Evolutionary conservation across 2,113 vertebrate genomes (phyloP).

Genomic region (Microcebus jonahi): DNA sequence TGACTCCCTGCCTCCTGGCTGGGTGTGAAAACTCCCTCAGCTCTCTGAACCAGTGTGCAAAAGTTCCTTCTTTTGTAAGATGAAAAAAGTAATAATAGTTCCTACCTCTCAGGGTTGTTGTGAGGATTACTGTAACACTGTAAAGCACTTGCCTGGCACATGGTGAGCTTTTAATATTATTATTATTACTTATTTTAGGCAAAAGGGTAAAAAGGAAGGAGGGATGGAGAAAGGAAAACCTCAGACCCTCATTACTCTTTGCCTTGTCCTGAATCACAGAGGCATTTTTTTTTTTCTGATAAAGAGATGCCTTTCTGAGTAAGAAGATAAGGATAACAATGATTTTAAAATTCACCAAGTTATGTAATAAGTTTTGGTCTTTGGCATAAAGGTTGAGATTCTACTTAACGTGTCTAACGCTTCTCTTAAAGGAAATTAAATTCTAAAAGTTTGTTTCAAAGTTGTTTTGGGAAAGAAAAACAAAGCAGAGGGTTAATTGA

Average conservation of each 20-base stretch:
- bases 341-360: slow-evolving; percentile 18
- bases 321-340: background rate
- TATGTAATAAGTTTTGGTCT: slow-evolving; percentile 40
- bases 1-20: background rate
- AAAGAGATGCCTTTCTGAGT: background rate
- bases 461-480: slow-evolving; percentile 49
- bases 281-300: background rate
- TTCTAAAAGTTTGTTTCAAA: slow-evolving; percentile 48
- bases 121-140: background rate
- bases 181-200: background rate
- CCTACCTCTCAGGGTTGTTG: background rate
- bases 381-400: slow-evolving; percentile 50
- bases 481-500: slow-evolving; percentile 36
- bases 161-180: background rate
- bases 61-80: slow-evolving; percentile 21
- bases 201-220: background rate
- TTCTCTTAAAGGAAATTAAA: slow-evolving; percentile 48
- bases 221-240: background rate
- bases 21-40: background rate
- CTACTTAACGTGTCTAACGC: slow-evolving; percentile 9
- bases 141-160: background rate
- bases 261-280: background rate
- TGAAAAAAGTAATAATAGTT: background rate
- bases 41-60: background rate
- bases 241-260: background rate